These are phyloP conservation scores for Amphipyra berbera DNA, from an alignment of 2,888 invertebrate genomes.

Conservation along the genomic window DNA sequence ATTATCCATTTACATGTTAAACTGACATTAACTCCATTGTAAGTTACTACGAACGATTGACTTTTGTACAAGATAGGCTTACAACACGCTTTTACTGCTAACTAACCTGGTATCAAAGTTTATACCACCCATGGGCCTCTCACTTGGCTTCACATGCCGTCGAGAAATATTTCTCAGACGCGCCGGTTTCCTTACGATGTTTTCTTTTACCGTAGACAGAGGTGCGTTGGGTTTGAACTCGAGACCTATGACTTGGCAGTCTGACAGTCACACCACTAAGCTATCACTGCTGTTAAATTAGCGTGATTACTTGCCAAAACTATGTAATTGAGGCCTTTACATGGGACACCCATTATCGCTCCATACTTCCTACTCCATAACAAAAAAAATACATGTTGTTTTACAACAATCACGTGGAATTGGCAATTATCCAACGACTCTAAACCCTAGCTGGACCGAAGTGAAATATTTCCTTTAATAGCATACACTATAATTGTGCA, in stretches of 20 bases:
- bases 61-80: slow-evolving; percentile 25
- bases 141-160: too few relatives aligned
- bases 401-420: slow-evolving; percentile 51
- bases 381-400: slow-evolving; percentile 43
- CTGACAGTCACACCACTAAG: too few relatives aligned
- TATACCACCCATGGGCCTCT: too few relatives aligned
- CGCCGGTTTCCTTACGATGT: too few relatives aligned
- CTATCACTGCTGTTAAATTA: too few relatives aligned
- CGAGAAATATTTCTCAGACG: too few relatives aligned
- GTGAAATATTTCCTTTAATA: slow-evolving; percentile 62
- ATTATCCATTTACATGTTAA: slow-evolving; percentile 13
- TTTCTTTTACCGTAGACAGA: too few relatives aligned
- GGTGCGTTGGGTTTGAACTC: too few relatives aligned
- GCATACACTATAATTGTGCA: slow-evolving; percentile 62
- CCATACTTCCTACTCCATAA: background rate
- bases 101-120: too few relatives aligned
- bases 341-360: background rate
- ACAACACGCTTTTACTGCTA: slow-evolving; percentile 1
- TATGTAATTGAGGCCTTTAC: too few relatives aligned
- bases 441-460: slow-evolving; percentile 43
- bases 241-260: too few relatives aligned
- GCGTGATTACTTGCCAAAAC: too few relatives aligned
- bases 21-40: slow-evolving; percentile 19
- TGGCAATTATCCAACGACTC: slow-evolving; percentile 57
- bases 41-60: background rate